Evolutionary conservation across 2,797 vertebrate genomes (phyloP), one percentile per base, ranked within the genome.

Genomic region (Phalloptychus januarius): DNA sequence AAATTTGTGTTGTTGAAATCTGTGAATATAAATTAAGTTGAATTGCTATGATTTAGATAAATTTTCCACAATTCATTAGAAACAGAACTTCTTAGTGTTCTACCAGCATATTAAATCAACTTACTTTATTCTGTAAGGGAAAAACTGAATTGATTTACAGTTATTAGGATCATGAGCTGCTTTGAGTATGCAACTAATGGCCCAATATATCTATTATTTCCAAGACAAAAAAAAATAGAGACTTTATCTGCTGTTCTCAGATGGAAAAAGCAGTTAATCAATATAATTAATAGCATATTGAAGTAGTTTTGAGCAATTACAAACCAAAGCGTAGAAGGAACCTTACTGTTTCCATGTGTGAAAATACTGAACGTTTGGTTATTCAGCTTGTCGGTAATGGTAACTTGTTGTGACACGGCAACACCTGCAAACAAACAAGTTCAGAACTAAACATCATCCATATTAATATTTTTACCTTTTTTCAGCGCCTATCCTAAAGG

Each of bases 271-370:
- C 52, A 56, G n/a, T 56, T 61, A 33, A 33, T 16, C 13, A 44
- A 23, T 13, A 36, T 36, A 36, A 48, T 12, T 48, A 25, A 72
- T 40, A 23, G 15, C 13, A 10, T n/a, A 1, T 2, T 8, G 11
- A 52, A 13, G 4, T 13, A 23, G 31, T 25, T 72, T 36, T 1
- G 23, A 69, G 1, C 11, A 70, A 44, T 44, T 70, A 8, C 7
- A 70, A 61, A 42, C 23, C 33, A 67, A 67, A 67, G 63, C 2
- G 1, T 40, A 67, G 18, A 25, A 45, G 23, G n/a, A 6, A 61
- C 61, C 85, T 85, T 78, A 92, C 89, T 65, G 48, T 82, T 75
- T n/a, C 31, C 31, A 3, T 15, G 0, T 16, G 12, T 15, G 25
- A 48, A 65, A 7, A 71, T 0, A 0, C 0, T 28, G 71, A 73